Evolutionary conservation across 2,797 vertebrate genomes (phyloP), one percentile per base, ranked within the genome.

Genomic region (Microcaecilia unicolor): DNA sequence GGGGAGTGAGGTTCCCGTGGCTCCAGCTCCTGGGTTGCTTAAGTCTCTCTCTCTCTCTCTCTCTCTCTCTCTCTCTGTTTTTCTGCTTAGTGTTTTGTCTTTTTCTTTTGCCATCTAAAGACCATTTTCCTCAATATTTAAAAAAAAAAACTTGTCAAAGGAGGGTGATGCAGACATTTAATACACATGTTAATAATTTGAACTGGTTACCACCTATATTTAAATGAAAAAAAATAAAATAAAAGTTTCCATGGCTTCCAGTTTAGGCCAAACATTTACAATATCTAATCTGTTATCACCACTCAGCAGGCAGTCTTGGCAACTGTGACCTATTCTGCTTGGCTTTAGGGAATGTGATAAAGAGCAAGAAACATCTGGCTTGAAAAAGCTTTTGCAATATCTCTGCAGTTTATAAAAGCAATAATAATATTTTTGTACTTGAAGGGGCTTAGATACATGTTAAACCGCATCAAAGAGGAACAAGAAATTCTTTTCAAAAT

Each of bases 281-380:
- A 34, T 65, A 74, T 76, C 75, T 80, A 76, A 85, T 82, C 78
- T 84, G 74, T 77, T 81, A 72, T 73, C 62, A 1, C 65, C 68
- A 64, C 66, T 70, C 55, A 45, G 58, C 46, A 57, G 57, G 60
- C 73, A 68, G 57, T 61, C 51, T 58, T 74, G 67, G 74, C 70
- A 72, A 60, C 59, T 30, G 10, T 60, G 53, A 70, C 60, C 56
- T 56, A 37, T 57, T 68, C 65, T 62, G 44, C 62, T 70, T 66
- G 65, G 55, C 67, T 67, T 51, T 57, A 51, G 70, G 59, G 76
- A 80, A 80, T 70, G 74, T 55, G 62, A 78, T 77, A 77, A 74
- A 74, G 63, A 76, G 73, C 56, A 74, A 71, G 58, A 66, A 77
- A 58, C 72, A 65, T 68, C 68, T 75, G 67, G 59, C 41, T 74